Conservation (phyloP, 2,888 invertebrate genomes). For the Eupithecia vulgata region DNA sequence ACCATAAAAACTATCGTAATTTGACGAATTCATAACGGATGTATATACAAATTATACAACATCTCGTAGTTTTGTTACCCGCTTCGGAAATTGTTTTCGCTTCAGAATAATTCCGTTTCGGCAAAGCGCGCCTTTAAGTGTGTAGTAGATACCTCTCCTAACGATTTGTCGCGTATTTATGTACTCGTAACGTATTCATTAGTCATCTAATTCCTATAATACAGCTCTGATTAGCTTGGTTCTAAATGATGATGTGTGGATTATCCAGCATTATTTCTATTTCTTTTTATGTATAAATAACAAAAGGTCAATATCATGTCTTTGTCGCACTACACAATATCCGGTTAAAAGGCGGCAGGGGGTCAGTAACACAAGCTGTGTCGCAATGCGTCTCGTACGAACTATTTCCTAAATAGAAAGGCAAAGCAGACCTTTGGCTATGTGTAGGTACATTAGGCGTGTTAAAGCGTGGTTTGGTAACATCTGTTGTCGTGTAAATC, state of each 20-base stretch:
- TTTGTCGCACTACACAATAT: conserved; percentile 4
- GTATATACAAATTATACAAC: too few relatives aligned
- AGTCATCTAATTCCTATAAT: too few relatives aligned
- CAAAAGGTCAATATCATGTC: conserved; percentile 1
- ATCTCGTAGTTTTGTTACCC: background rate
- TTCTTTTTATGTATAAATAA: background rate
- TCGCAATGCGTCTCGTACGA: conserved; percentile 5
- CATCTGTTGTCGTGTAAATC: too few relatives aligned
- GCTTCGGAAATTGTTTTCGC: background rate
- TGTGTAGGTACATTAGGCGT: background rate
- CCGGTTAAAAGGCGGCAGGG: background rate
- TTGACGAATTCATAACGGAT: too few relatives aligned
- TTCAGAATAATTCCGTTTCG: too few relatives aligned
- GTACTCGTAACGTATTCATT: too few relatives aligned
- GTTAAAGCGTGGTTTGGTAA: background rate
- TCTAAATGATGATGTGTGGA: too few relatives aligned
- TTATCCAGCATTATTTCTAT: too few relatives aligned
- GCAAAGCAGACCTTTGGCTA: background rate
- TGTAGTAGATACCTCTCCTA: background rate
- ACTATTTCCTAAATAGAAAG: conserved; percentile 4
- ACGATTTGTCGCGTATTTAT: too few relatives aligned
- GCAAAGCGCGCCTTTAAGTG: background rate
- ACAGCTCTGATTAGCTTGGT: too few relatives aligned
- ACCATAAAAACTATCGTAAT: too few relatives aligned
- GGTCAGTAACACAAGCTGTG: background rate